A percentile compares a stretch with the other conserved stretches of the same genome.
Conservation (phyloP, 2,888 invertebrate genomes). For the Homarus gammarus region DNA sequence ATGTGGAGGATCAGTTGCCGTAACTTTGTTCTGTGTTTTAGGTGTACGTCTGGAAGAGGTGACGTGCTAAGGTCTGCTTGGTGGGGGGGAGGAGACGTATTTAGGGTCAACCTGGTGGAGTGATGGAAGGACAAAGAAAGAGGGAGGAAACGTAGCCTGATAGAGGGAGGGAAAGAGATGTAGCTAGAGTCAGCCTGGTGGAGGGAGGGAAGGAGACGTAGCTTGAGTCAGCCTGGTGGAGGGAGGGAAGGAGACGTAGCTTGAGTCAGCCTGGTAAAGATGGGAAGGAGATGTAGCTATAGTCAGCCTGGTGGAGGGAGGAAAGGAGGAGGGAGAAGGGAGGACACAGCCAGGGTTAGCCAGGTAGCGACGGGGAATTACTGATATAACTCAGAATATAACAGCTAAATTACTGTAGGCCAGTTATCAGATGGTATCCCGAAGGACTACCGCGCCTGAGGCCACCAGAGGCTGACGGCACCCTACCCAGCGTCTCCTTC, state of each 20-base stretch:
- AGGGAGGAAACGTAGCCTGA: too few species aligned
- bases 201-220: background rate
- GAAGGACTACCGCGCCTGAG: constrained; percentile 15
- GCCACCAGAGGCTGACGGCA: background rate
- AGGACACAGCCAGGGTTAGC: background rate
- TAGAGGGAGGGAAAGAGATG: too few species aligned
- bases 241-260: background rate
- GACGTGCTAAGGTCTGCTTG: too few species aligned
- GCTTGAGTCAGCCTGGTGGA: background rate
- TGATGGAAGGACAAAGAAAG: too few species aligned
- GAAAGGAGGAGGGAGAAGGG: background rate
- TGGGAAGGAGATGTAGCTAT: background rate
- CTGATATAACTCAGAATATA: constrained; percentile 7
- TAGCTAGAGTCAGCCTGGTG: too few species aligned
- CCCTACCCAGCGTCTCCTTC: too few species aligned
- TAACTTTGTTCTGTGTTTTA: too few species aligned
- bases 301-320: background rate
- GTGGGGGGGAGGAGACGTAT: too few species aligned
- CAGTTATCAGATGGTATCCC: constrained; percentile 4
- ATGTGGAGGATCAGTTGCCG: too few species aligned
- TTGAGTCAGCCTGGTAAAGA: background rate
- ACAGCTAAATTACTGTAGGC: constrained; percentile 19
- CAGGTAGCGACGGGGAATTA: constrained; percentile 7
- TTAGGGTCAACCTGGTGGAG: too few species aligned
- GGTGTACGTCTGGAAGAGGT: too few species aligned